Evolutionary conservation across 2,888 invertebrate genomes (phyloP).

Genomic region (Gymnoscelis rufifasciata): DNA sequence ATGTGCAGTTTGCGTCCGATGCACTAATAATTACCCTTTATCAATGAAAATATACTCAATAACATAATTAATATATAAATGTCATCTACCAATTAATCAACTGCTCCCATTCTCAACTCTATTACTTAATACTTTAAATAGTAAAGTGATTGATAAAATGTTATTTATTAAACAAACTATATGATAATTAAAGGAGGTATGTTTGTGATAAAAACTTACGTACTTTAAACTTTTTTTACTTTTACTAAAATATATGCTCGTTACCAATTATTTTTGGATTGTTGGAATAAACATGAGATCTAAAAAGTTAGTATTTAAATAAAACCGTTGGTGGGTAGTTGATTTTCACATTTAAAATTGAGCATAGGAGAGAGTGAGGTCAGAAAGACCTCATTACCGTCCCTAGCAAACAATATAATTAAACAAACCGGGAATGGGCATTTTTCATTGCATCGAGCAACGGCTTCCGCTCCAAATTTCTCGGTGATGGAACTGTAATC

Average conservation of each 20-base stretch:
- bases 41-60: conserved; percentile 36
- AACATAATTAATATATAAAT: conserved; percentile 7
- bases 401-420: conserved; percentile 19
- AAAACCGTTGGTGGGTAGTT: conserved; percentile 3
- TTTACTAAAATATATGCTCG: too few species aligned
- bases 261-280: too few species aligned
- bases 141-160: conserved; percentile 12
- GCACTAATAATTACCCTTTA: conserved; percentile 40
- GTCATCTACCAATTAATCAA: conserved; percentile 10
- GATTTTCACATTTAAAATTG: neutral
- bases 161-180: conserved; percentile 10
- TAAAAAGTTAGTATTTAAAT: conserved; percentile 5
- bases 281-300: too few species aligned
- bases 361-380: conserved; percentile 9
- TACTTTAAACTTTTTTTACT: too few species aligned
- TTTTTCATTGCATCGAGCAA: conserved; percentile 73
- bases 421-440: conserved; percentile 73
- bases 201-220: conserved; percentile 5
- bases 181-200: neutral
- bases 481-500: conserved; percentile 76
- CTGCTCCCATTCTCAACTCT: conserved; percentile 16
- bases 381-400: conserved; percentile 16
- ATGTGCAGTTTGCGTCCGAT: conserved; percentile 36
- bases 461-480: conserved; percentile 78
- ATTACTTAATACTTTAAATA: conserved; percentile 8